Evolutionary conservation across 2,113 vertebrate species (phyloP).

Genomic region (Beaufortia kweichowensis): DNA sequence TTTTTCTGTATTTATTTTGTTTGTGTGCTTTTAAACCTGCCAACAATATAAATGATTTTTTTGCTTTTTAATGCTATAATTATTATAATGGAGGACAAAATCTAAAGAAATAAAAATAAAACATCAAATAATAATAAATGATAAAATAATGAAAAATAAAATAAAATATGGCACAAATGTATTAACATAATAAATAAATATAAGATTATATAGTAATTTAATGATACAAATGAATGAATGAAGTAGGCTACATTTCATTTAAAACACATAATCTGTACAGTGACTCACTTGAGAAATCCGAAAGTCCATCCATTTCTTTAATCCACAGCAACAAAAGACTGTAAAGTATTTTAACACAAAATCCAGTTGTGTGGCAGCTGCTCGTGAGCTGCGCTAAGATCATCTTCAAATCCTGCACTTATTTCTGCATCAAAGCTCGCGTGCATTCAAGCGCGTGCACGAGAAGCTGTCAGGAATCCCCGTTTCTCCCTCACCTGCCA

Average conservation of each 20-base stretch:
- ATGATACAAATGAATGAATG: no score
- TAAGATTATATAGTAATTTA: no score
- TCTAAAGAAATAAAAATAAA: constrained; percentile 39
- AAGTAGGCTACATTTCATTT: no score
- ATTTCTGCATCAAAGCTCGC: constrained; percentile 8
- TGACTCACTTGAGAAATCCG: constrained; percentile 76
- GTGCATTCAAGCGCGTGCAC: constrained; percentile 22
- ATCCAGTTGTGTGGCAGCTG: constrained; percentile 60
- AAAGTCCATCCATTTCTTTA: constrained; percentile 67
- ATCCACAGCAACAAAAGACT: constrained; percentile 71
- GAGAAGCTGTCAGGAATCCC: neutral
- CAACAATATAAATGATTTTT: no score
- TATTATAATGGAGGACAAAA: constrained; percentile 12
- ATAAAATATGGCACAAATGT: no score
- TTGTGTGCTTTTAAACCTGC: no score
- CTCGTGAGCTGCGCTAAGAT: constrained; percentile 59
- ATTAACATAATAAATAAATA: no score
- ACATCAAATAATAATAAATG: neutral
- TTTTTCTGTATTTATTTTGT: neutral
- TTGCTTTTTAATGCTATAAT: neutral
- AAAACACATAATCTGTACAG: neutral
- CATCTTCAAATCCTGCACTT: constrained; percentile 61
- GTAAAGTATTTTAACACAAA: constrained; percentile 65
- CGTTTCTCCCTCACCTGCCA: constrained; percentile 29
- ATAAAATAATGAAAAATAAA: neutral